These are phyloP conservation scores for Callionymus lyra DNA, from an alignment of 2,113 vertebrate species.

Conservation along the genomic window DNA sequence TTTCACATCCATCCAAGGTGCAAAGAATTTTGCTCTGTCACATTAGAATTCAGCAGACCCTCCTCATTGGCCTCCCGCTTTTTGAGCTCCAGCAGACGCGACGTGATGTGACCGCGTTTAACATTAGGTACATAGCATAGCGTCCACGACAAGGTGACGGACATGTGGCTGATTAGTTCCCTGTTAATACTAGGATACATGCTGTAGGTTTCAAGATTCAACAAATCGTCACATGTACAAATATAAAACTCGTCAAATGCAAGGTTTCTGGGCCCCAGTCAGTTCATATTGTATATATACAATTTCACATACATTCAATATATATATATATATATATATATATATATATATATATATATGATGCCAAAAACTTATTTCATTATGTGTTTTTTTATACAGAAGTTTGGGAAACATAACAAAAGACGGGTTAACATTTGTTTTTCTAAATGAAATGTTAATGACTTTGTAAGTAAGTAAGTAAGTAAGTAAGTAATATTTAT, in stretches of 20 bases:
- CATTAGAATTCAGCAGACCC: slow-evolving; percentile 26
- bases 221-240: too few species aligned
- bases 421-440: too few species aligned
- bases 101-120: slow-evolving; percentile 31
- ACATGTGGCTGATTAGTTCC: slow-evolving; percentile 9
- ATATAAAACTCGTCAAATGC: not conserved
- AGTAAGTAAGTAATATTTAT: too few species aligned
- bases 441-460: too few species aligned
- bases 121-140: slow-evolving; percentile 15
- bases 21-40: slow-evolving; percentile 14
- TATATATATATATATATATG: not conserved
- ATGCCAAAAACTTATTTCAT: not conserved
- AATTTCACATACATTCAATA: too few species aligned
- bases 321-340: not conserved
- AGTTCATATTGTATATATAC: not conserved
- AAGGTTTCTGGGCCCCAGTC: not conserved
- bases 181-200: slow-evolving; percentile 19
- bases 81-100: slow-evolving; percentile 32
- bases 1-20: slow-evolving; percentile 1
- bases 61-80: slow-evolving; percentile 15
- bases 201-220: too few species aligned
- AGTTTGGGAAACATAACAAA: not conserved
- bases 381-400: not conserved
- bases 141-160: slow-evolving; percentile 8
- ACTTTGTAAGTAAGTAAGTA: too few species aligned